Conservation (phyloP, 1,140 invertebrate species). For the Cotesia chilonis region DNA sequence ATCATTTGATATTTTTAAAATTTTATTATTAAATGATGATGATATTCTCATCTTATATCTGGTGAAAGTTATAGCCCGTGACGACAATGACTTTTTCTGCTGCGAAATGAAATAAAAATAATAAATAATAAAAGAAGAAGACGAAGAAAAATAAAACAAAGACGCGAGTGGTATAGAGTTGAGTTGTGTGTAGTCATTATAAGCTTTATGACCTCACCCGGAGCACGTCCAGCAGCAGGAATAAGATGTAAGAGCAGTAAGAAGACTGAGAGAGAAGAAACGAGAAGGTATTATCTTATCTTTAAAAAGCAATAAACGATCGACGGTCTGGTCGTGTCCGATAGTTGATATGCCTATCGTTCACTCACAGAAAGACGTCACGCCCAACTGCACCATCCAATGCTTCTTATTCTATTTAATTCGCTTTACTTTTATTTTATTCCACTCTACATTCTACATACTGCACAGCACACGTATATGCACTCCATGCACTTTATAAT, state of each 20-base stretch:
- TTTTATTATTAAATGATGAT: slow-evolving; percentile 28
- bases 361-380: slow-evolving; percentile 24
- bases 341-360: slow-evolving; percentile 30
- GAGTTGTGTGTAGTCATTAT: slow-evolving; percentile 10
- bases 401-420: not conserved
- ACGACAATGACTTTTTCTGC: not conserved
- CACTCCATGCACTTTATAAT: too few species aligned
- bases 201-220: slow-evolving; percentile 9
- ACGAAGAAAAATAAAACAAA: not conserved
- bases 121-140: too few species aligned
- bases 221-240: slow-evolving; percentile 9
- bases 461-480: too few species aligned
- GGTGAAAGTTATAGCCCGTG: slow-evolving; percentile 37
- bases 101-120: not conserved
- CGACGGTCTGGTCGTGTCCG: slow-evolving; percentile 23
- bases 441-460: not conserved
- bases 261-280: not conserved
- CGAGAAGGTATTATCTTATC: slow-evolving; percentile 34
- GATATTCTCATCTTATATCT: slow-evolving; percentile 6
- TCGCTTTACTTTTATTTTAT: too few species aligned
- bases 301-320: slow-evolving; percentile 31
- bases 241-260: not conserved
- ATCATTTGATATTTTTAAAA: not conserved
- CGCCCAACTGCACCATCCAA: slow-evolving; percentile 12
- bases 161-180: not conserved